Base-by-base conservation (phyloP, 2,797 vertebrate species). In the Hippocampus kuda region DNA sequence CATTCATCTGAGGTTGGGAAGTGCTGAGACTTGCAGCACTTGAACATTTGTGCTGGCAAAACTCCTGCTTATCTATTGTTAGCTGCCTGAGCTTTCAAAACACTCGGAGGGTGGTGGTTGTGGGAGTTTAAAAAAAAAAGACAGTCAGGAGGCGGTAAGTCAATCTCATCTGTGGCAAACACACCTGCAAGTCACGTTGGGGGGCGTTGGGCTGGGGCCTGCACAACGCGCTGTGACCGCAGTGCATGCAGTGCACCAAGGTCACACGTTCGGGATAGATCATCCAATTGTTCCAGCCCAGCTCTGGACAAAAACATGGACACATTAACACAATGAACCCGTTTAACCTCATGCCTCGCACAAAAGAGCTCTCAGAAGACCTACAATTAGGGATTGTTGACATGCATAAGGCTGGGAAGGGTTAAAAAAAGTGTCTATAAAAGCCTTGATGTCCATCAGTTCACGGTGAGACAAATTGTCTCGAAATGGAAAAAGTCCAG, bases 211-310 rank as follows among this genome's bases (percentile, higher is more conserved):
- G n/a, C 38, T 75, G 42, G 2, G 80, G 54, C 34, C 71, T 72
- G 57, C 86, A 88, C 0, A 59, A 72, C 51, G 63, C 41, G 74
- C 67, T 1, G 73, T 64, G 73, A 16, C 62, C 74, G 75, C 89
- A 92, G 49, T 65, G 56, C 6, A 66, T 54, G 79, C 91, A 92
- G 56, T 84, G 81, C 69, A 84, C 72, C 2, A 88, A 65, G 66
- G 84, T 89, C 20, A 92, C 73, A 68, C 84, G 90, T 69, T 83
- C 63, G 4, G 91, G 91, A 63, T 87, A 78, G 76, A 92, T 83
- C 73, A 92, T 80, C 91, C 91, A 92, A 65, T 26, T 82, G 72
- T 90, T 85, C 91, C 91, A 92, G 66, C 87, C 88, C 71, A 92
- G 83, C 77, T 92, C 91, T 92, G 75, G 20, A 3, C 57, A 65